Conservation (phyloP, 2,797 vertebrate genomes). For the Gouania willdenowi region DNA sequence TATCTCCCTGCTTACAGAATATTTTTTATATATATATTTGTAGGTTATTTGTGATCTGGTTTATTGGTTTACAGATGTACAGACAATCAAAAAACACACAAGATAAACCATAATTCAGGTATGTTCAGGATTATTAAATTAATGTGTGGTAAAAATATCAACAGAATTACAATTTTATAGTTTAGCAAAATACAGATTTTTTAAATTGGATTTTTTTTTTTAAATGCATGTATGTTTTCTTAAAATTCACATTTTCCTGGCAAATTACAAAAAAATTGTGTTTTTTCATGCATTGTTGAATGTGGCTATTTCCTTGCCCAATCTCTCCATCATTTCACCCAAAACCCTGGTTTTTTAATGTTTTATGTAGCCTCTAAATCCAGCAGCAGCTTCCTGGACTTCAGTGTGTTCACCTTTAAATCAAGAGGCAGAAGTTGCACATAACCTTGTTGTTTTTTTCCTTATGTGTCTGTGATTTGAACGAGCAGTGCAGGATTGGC, state of each 20-base stretch:
- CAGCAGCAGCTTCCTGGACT: conserved; percentile 1
- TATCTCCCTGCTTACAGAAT: conserved; percentile 35
- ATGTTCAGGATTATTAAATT: background rate
- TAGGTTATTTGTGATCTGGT: conserved; percentile 36
- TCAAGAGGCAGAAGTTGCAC: conserved; percentile 16
- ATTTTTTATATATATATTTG: too few species aligned
- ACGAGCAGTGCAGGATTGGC: conserved; percentile 50
- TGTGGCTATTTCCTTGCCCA: background rate
- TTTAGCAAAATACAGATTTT: too few species aligned
- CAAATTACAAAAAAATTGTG: too few species aligned
- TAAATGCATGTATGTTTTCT: too few species aligned
- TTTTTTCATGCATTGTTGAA: background rate
- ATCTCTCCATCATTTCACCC: too few species aligned
- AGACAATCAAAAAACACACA: conserved; percentile 64
- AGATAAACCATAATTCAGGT: conserved; percentile 2
- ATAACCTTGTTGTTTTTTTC: conserved; percentile 1
- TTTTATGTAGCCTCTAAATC: background rate
- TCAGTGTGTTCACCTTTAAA: conserved; percentile 15
- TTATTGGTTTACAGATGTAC: conserved; percentile 39
- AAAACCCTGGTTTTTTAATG: background rate
- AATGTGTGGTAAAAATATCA: too few species aligned
- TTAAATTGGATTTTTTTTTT: too few species aligned
- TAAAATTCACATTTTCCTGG: too few species aligned
- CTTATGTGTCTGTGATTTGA: conserved; percentile 10
- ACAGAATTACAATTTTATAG: too few species aligned